Base-by-base conservation (phyloP, 2,113 vertebrate genomes). In the Probosciger aterrimus region DNA sequence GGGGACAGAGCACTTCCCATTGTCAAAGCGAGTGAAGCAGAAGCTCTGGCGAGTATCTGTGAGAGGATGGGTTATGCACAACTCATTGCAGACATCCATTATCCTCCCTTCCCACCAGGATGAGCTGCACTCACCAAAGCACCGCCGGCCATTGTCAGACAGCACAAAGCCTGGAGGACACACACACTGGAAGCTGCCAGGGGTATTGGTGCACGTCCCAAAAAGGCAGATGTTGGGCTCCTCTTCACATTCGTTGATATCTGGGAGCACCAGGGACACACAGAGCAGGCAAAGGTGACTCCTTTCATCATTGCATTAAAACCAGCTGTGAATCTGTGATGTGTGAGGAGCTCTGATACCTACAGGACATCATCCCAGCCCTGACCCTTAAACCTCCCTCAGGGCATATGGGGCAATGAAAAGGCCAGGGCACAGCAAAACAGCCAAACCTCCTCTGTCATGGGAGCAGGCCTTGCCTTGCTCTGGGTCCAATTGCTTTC, bases 11-110 rank as follows among this genome's bases (percentile, higher is more conserved):
- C 99, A 99, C 95, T 98, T 99, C 6, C 99, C 98, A 0, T 98
- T 97, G 68, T 99, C 99, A 5, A 99, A 99, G 64, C 97, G 98
- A 19, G 99, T 99, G 97, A 99, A 99, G 92, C 99, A 99, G 98
- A 99, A 99, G 93, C 99, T 99, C 95, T 98, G 98, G 33, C 99
- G 98, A 3, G 98, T 99, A 76, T 99, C 99, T 99, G 97, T 3
- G 27, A 30, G 60, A 39, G 30, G 23, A 50, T 1, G 30, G 60
- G 65, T 18, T 4, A 13, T 0, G 6, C 59, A 18, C 9, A 50
- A 74, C 46, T 64, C 35, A 49, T 18, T n/a, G 52, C 25, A 35
- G 62, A 12, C 37, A 1, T 1, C 52, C 41, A 7, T 12, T 0
- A 3, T 0, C 14, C 11, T 46, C 52, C 67, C 43, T 24, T 25